Conservation (phyloP, 2,797 vertebrate genomes). For the Champsocephalus gunnari region DNA sequence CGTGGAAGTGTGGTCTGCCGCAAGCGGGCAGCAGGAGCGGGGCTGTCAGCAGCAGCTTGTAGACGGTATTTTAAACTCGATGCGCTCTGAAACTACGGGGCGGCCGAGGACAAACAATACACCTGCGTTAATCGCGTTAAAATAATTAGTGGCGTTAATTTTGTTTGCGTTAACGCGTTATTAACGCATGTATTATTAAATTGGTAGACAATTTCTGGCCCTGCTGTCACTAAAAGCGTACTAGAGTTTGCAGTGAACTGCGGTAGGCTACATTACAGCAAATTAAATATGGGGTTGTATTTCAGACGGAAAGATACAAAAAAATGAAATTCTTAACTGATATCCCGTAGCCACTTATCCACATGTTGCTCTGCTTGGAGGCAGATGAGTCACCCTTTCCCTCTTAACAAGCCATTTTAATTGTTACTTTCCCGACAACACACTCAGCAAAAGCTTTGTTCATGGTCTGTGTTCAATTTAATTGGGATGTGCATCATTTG, state of each 20-base stretch:
- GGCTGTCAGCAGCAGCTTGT: too few species aligned
- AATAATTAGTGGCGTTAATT: too few species aligned
- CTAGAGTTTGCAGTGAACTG: conserved; percentile 8
- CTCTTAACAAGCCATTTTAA: conserved; percentile 69
- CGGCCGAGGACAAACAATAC: too few species aligned
- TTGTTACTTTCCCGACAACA: conserved; percentile 67
- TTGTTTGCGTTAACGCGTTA: too few species aligned
- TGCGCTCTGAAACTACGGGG: too few species aligned
- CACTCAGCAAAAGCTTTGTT: conserved; percentile 61
- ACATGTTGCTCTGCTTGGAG: conserved; percentile 66
- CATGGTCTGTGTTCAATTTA: conserved; percentile 63
- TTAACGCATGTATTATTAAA: background rate
- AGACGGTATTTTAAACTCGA: too few species aligned
- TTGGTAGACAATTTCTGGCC: background rate
- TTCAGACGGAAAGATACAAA: conserved; percentile 34
- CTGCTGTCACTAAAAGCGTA: background rate
- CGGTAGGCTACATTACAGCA: background rate
- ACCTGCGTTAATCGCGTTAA: too few species aligned
- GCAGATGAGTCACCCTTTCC: conserved; percentile 56
- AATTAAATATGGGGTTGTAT: conserved; percentile 29
- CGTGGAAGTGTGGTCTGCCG: too few species aligned
- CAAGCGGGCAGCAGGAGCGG: too few species aligned
- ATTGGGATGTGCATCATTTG: conserved; percentile 70
- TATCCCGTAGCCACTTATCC: conserved; percentile 58
- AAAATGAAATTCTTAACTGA: conserved; percentile 47